Evolutionary conservation across 2,113 vertebrate species (phyloP), one percentile per base, ranked within the genome.

Genomic region (Australoheros scitulus): DNA sequence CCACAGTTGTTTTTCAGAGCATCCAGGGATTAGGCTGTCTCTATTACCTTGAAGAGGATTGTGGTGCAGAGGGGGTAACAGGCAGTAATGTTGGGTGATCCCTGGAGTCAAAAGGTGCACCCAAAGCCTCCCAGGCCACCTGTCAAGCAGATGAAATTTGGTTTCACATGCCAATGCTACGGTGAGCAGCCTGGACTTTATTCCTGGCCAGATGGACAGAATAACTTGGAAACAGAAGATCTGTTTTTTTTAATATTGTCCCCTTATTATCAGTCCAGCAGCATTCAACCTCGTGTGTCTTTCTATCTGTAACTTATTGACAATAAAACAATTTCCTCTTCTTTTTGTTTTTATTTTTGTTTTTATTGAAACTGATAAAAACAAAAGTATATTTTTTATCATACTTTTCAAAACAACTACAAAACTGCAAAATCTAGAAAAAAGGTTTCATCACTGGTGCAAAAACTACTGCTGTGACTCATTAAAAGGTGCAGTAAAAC

Each of bases 41-140:
- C 24, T 13, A 41, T 24, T 38, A 47, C 65, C 76, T 79, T 60
- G 57, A 34, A 60, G 55, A 74, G 70, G 76, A 80, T 52, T 77
- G 85, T 36, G 64, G 38, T 41, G 57, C 76, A 77, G 59, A 61
- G 55, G 34, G 24, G 83, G 58, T 83, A 2, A 24, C 58, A 24
- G 78, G 26, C 52, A 43, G n/a, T 18, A 20, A 70, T 47, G 43
- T 15, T 41, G 43, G 80, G 56, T 24, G n/a, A 36, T 63, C 77
- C 52, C 50, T 18, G 29, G 20, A 60, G 79, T 24, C 61, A 43
- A 77, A 80, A 70, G 3, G 2, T 81, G 61, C 38, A 58, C 11
- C 2, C 6, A 36, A 80, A 58, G 58, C 59, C 56, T 81, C 32
- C 10, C 22, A 1, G 38, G 24, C 14, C 41, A 55, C 60, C 55